Evolutionary conservation across 2,888 invertebrate species (phyloP).

Genomic region (Tanypteryx hageni): DNA sequence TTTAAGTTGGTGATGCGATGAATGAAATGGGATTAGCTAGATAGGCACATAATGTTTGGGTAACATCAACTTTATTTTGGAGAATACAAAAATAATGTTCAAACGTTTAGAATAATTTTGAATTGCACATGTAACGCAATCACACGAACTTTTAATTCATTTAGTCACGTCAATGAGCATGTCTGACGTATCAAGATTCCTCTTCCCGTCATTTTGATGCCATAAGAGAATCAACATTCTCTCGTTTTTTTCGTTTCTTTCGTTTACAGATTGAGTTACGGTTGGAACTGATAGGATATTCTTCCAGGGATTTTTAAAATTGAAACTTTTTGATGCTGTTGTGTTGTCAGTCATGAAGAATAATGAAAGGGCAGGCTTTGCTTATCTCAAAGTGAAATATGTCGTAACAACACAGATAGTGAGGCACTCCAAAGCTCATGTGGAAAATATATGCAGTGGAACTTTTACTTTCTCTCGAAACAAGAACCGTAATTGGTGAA

Average conservation of each 20-base stretch:
- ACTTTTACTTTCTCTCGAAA: slow-evolving; percentile 25
- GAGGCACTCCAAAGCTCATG: slow-evolving; percentile 63
- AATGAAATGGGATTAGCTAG: slow-evolving; percentile 50
- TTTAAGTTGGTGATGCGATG: slow-evolving; percentile 51
- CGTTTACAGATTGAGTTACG: slow-evolving; percentile 35
- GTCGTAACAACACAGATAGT: neutral
- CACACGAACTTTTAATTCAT: slow-evolving; percentile 53
- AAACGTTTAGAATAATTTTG: slow-evolving; percentile 59
- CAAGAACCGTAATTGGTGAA: slow-evolving; percentile 35
- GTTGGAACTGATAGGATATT: slow-evolving; percentile 12
- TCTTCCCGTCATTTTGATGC: slow-evolving; percentile 8
- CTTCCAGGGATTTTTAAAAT: neutral
- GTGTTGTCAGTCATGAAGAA: neutral
- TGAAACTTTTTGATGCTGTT: slow-evolving; percentile 21
- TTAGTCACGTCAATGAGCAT: slow-evolving; percentile 47
- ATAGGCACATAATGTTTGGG: slow-evolving; percentile 63
- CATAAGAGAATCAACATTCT: slow-evolving; percentile 15
- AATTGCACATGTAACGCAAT: slow-evolving; percentile 54
- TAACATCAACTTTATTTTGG: slow-evolving; percentile 57
- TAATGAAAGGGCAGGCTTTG: slow-evolving; percentile 30
- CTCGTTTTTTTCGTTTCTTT: neutral
- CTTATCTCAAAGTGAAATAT: slow-evolving; percentile 29
- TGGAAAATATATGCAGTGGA: slow-evolving; percentile 42
- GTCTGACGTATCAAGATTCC: neutral
- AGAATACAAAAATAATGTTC: slow-evolving; percentile 59